These are phyloP conservation scores for Brachyhypopomus gauderio DNA, from an alignment of 2,113 vertebrate genomes.

Conservation along the genomic window DNA sequence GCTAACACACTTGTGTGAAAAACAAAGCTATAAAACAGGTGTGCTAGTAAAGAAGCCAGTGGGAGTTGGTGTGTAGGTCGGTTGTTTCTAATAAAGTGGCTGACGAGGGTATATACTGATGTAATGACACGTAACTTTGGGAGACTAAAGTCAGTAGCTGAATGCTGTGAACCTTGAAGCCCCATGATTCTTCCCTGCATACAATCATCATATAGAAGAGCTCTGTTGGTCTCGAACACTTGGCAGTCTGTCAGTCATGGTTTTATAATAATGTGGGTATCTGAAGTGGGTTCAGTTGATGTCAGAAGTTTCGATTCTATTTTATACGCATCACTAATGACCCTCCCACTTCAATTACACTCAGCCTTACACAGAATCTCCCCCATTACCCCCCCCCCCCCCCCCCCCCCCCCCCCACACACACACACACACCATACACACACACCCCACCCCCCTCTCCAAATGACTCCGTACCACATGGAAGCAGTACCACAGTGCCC, in stretches of 20 bases:
- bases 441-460: background rate
- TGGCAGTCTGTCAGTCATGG: slow-evolving; percentile 48
- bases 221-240: background rate
- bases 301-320: slow-evolving; percentile 52
- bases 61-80: too few species aligned
- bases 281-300: slow-evolving; percentile 48
- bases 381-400: background rate
- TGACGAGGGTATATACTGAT: too few species aligned
- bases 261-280: slow-evolving; percentile 42
- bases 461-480: background rate
- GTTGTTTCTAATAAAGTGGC: too few species aligned
- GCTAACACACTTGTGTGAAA: too few species aligned
- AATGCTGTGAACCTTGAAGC: slow-evolving; percentile 14
- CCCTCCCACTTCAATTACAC: slow-evolving; percentile 32
- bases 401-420: background rate
- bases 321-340: slow-evolving; percentile 53
- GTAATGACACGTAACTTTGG: background rate
- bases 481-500: slow-evolving; percentile 45
- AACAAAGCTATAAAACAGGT: too few species aligned
- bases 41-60: background rate
- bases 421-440: too few species aligned
- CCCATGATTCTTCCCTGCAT: slow-evolving; percentile 10
- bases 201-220: background rate
- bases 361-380: background rate
- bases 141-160: slow-evolving; percentile 7